phyloP scores from a whole-genome alignment of 2,888 invertebrate species.

The Melanargia galathea region DNA sequence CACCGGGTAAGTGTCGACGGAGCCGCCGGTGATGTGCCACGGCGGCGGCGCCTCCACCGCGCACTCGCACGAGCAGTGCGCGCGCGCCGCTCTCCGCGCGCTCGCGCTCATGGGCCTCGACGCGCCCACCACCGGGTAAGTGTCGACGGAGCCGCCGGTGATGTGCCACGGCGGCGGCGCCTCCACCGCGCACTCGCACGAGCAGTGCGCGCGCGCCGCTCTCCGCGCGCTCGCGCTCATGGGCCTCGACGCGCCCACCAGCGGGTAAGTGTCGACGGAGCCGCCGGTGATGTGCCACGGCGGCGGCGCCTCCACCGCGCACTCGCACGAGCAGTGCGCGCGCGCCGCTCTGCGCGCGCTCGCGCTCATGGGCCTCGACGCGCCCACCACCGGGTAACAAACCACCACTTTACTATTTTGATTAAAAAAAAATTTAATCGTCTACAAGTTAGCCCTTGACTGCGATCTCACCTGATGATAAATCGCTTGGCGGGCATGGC shows the following conservation, averaged over 20 bases:
- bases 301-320: conserved; percentile 92
- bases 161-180: conserved; percentile 97
- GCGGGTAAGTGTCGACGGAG: conserved; percentile 86
- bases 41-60: conserved; percentile 94
- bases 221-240: conserved; percentile 91
- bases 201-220: conserved; percentile 91
- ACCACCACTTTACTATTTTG: too few species aligned
- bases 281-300: conserved; percentile 98
- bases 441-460: neutral
- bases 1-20: conserved; percentile 85
- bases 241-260: conserved; percentile 85
- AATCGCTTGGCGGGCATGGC: too few species aligned
- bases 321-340: conserved; percentile 94
- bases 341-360: conserved; percentile 90
- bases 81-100: conserved; percentile 90
- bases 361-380: conserved; percentile 91
- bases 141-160: conserved; percentile 95
- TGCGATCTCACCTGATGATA: too few species aligned
- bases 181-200: conserved; percentile 93
- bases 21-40: conserved; percentile 96
- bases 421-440: too few species aligned
- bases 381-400: conserved; percentile 54
- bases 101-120: conserved; percentile 92
- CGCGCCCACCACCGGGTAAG: conserved; percentile 60
- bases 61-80: conserved; percentile 93